Percentiles rank a stretch among this genome's conserved stretches.
Evolutionary conservation across 2,797 vertebrate genomes (phyloP).

Genomic region (Harpagifer antarcticus): DNA sequence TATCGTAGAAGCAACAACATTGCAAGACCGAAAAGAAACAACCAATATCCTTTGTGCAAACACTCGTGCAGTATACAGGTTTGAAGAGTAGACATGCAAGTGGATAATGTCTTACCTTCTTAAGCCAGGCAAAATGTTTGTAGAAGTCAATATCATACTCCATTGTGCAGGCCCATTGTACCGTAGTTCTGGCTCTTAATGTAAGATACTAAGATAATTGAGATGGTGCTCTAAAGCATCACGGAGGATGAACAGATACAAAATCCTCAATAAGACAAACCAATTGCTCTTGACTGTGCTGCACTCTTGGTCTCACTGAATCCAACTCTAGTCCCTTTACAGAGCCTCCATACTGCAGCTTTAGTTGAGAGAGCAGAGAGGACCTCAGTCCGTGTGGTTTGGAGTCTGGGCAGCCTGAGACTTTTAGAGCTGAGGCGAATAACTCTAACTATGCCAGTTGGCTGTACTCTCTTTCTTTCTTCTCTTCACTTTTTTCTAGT

Average conservation of each 20-base stretch:
- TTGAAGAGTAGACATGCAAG: conserved; percentile 61
- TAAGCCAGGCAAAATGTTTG: conserved; percentile 97
- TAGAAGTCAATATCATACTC: conserved; percentile 97
- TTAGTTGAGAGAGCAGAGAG: conserved; percentile 61
- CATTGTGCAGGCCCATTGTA: conserved; percentile 95
- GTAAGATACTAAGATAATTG: conserved; percentile 71
- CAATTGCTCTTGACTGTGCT: conserved; percentile 27
- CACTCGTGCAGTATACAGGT: conserved; percentile 24
- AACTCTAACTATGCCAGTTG: conserved; percentile 84
- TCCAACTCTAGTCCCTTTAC: conserved; percentile 46
- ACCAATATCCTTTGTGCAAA: conserved; percentile 9
- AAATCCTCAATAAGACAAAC: conserved; percentile 54
- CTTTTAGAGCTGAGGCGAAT: conserved; percentile 78
- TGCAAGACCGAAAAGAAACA: conserved; percentile 29
- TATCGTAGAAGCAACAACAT: conserved; percentile 21
- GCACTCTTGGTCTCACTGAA: conserved; percentile 26
- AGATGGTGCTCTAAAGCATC: conserved; percentile 53
- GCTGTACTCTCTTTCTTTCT: conserved; percentile 73
- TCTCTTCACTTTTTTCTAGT: conserved; percentile 62
- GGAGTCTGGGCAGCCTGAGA: conserved; percentile 72
- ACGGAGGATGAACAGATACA: conserved; percentile 34
- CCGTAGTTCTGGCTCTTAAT: conserved; percentile 77
- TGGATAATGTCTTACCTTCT: conserved; percentile 90
- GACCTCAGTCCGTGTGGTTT: conserved; percentile 85
- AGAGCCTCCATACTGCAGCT: conserved; percentile 75